Conservation (phyloP, 35 echinoderm and acorn worm species). For the Diadema setosum region DNA sequence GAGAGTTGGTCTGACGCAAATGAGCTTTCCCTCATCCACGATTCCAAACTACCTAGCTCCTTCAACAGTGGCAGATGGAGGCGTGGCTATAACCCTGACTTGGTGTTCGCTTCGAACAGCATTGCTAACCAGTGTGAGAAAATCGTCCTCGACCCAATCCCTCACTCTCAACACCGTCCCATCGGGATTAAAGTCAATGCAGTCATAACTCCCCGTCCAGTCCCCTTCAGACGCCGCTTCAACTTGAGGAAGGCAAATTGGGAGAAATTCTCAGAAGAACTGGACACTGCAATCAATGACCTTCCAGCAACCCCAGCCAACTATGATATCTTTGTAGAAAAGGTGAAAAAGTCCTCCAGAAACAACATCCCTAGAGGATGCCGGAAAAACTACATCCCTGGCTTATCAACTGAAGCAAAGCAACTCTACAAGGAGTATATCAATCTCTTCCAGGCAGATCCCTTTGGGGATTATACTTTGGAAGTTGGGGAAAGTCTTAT, state of each 20-base stretch:
- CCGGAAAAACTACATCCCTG: not conserved
- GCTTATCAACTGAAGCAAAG: too few relatives aligned
- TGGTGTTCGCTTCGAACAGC: not conserved
- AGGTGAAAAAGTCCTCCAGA: not conserved
- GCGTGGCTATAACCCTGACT: slow-evolving; percentile 28
- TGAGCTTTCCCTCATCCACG: slow-evolving; percentile 27
- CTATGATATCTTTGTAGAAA: not conserved
- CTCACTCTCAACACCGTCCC: not conserved
- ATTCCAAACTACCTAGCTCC: slow-evolving; percentile 17
- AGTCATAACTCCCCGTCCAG: not conserved
- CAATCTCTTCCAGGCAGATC: too few relatives aligned
- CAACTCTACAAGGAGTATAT: too few relatives aligned
- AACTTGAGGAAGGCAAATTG: not conserved
- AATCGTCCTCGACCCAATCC: slow-evolving; percentile 10
- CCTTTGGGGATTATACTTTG: too few relatives aligned
- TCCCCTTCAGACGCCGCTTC: not conserved
- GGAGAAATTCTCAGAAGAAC: not conserved
- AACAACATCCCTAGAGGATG: not conserved
- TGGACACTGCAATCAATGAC: not conserved
- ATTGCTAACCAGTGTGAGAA: slow-evolving; percentile 14
- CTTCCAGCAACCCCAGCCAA: not conserved
- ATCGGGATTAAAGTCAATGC: slow-evolving; percentile 27
- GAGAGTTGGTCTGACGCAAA: slow-evolving; percentile 24
- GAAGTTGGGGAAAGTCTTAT: too few relatives aligned
- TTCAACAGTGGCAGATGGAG: slow-evolving; percentile 46